Evolutionary conservation across 2,797 vertebrate species (phyloP), one percentile per base, ranked within the genome.

Genomic region (Alectoris magna): DNA sequence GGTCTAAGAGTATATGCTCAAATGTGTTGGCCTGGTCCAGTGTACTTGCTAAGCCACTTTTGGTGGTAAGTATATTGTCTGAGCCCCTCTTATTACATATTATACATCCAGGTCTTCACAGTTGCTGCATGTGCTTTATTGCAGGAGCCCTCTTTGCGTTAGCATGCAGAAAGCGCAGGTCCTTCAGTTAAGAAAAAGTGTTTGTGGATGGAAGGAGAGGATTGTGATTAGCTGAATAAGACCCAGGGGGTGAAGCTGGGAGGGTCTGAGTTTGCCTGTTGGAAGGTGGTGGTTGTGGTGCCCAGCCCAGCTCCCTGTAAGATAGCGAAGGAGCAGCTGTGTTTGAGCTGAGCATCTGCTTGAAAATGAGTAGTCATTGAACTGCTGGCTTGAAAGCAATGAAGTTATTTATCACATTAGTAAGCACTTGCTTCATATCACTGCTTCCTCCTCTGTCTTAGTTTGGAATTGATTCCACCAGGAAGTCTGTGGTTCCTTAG

Each of bases 121-220:
- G 64, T 63, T 63, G 76, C 60, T 67, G 31, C 38, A 59, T 66
- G 59, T 36, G 66, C 38, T 68, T 41, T 19, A 22, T 10, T 26
- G 24, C 55, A 82, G 69, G 16, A 76, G 10, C n/a, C 24, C 1
- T 43, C 60, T 26, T 41, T 3, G 31, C 10, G 43, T 44, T 66
- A 10, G 11, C 4, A 4, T 2, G 1, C 23, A 22, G 63, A 62
- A 78, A 74, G 5, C 0, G 2, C 9, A 11, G 36, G 5, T 27
- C 16, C 14, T 78, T 55, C 5, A 1, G 26, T 67, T 74, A 49
- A 14, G 8, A 15, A 9, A 19, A 39, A 3, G 48, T 22, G 21
- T 13, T n/a, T 36, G n/a, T 13, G 39, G 49, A 24, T 21, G 76
- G 24, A 62, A 56, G 58, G 64, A 62, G 38, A 27, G 39, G 62